Conservation (phyloP, 2,797 vertebrate species). For the Silurus lanzhouensis region DNA sequence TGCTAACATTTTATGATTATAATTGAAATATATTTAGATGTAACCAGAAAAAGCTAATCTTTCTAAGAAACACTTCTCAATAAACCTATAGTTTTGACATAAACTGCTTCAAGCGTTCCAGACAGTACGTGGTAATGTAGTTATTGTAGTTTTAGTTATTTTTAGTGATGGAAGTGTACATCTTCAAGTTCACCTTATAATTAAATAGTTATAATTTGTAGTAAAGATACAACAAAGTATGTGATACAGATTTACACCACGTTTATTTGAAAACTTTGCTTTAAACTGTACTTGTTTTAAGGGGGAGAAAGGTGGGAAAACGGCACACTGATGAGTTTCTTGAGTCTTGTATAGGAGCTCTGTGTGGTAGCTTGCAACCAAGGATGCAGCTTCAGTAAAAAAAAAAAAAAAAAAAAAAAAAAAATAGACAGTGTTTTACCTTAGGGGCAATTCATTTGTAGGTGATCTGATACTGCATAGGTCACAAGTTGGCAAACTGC, state of each 20-base stretch:
- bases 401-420: not conserved
- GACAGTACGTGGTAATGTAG: not conserved
- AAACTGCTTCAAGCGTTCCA: no score
- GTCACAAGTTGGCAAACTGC: slow-evolving; percentile 28
- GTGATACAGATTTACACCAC: not conserved
- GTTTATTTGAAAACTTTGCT: not conserved
- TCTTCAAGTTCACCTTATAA: not conserved
- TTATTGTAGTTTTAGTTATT: not conserved
- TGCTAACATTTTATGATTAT: not conserved
- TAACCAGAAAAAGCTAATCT: not conserved
- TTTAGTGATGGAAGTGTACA: not conserved
- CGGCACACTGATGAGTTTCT: not conserved
- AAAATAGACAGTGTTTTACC: slow-evolving; percentile 6
- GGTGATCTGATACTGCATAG: slow-evolving; percentile 24
- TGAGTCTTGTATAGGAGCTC: not conserved
- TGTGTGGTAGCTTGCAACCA: not conserved
- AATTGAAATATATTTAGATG: not conserved
- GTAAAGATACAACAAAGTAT: not conserved
- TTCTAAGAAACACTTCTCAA: not conserved
- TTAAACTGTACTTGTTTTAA: not conserved
- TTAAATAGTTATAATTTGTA: not conserved
- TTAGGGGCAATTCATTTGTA: slow-evolving; percentile 15
- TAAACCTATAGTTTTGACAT: not conserved
- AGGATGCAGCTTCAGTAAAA: not conserved
- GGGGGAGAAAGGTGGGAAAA: not conserved